Evolutionary conservation across 2,113 vertebrate genomes (phyloP).

Genomic region (Nipponia nippon): DNA sequence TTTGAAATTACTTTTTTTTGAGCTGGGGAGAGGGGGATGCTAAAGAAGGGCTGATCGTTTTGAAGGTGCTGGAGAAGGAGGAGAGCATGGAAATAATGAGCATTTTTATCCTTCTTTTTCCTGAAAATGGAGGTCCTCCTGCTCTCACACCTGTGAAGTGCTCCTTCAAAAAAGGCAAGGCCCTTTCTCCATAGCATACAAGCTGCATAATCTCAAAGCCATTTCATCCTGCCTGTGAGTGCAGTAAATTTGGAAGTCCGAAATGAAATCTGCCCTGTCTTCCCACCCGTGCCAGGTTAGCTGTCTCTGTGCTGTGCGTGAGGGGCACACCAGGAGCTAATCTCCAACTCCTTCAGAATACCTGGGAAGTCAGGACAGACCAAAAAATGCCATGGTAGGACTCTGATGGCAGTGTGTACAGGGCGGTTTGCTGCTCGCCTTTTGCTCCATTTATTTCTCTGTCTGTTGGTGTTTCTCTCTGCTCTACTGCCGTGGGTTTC

Average conservation of each 20-base stretch:
- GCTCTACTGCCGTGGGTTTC: background rate
- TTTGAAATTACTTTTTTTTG: background rate
- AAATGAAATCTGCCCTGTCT: background rate
- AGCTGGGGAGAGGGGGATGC: background rate
- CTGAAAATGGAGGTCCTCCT: background rate
- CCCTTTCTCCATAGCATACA: background rate
- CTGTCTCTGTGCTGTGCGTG: background rate
- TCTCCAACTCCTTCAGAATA: background rate
- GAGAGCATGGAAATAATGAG: background rate
- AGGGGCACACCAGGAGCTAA: background rate
- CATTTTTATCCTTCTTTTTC: background rate
- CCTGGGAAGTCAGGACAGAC: background rate
- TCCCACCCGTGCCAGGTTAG: fast-evolving
- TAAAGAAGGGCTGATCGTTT: background rate
- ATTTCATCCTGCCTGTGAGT: background rate
- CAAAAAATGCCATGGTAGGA: background rate
- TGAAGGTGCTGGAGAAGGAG: background rate
- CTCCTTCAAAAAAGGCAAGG: background rate
- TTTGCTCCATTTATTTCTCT: background rate
- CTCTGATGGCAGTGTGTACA: background rate
- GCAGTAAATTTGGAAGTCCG: background rate
- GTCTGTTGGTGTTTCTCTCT: background rate
- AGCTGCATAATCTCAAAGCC: background rate
- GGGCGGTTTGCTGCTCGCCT: background rate
- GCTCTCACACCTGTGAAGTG: background rate